These are phyloP conservation scores for Cephus cinctus DNA, from an alignment of 1,140 invertebrate genomes.

Conservation along the genomic window DNA sequence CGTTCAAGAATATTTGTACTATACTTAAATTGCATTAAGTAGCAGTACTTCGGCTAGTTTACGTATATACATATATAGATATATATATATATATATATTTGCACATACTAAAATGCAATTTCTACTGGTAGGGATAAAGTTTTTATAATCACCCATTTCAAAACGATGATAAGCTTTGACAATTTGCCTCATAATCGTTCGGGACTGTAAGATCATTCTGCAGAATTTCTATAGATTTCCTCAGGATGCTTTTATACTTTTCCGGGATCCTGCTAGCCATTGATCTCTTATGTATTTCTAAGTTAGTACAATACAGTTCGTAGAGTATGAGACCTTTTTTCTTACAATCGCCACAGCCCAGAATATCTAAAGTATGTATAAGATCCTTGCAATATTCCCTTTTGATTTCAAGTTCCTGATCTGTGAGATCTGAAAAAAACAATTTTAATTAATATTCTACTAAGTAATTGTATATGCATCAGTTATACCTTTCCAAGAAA, in stretches of 20 bases:
- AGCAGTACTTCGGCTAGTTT: background rate
- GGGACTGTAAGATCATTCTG: conserved; percentile 31
- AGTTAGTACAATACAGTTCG: conserved; percentile 37
- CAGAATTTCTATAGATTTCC: conserved; percentile 34
- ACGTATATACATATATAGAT: background rate
- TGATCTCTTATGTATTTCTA: conserved; percentile 26
- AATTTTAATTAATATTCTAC: no score
- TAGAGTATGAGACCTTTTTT: conserved; percentile 48
- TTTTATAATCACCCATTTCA: background rate
- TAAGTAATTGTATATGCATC: background rate
- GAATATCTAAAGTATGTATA: conserved; percentile 27
- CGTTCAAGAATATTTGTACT: conserved; percentile 11
- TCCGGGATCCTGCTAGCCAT: background rate
- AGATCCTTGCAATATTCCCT: conserved; percentile 36
- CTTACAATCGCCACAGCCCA: conserved; percentile 40
- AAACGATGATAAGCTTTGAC: background rate
- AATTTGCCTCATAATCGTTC: conserved; percentile 12
- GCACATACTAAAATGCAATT: conserved; percentile 10
- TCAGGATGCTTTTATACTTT: conserved; percentile 22
- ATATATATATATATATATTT: conserved; percentile 1
- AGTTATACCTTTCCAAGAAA: conserved; percentile 39
- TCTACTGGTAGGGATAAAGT: conserved; percentile 10
- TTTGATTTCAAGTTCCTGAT: conserved; percentile 37
- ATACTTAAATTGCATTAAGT: background rate
- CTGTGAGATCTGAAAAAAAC: conserved; percentile 34